Percentiles rank a stretch among this genome's conserved stretches.
phyloP scores from a whole-genome alignment of 2,797 vertebrate species.

The Danio aesculapii region DNA sequence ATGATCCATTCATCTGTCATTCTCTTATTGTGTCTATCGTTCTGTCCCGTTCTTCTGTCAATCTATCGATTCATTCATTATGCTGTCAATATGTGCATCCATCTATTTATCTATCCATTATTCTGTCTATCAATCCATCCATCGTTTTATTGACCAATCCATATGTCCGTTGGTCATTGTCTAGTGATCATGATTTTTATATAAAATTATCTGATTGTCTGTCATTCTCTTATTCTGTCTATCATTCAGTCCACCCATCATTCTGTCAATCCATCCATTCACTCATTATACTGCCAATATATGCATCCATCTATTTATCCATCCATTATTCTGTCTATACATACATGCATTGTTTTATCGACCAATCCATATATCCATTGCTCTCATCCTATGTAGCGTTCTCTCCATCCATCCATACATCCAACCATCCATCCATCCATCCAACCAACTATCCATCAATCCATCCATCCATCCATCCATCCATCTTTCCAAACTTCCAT shows the following conservation, averaged over 20 bases:
- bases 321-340: neutral
- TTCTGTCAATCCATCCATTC: neutral
- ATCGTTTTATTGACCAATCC: no score
- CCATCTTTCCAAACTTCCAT: neutral
- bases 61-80: neutral
- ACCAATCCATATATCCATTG: no score
- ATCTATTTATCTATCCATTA: neutral
- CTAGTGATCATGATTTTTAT: no score
- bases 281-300: no score
- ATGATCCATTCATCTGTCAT: no score
- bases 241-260: neutral
- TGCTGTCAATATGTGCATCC: neutral
- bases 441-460: no score
- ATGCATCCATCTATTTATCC: neutral
- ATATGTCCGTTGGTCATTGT: no score
- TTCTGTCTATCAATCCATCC: neutral
- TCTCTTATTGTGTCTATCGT: neutral
- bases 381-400: no score
- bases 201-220: no score
- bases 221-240: neutral
- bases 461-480: no score
- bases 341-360: neutral
- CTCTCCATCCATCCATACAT: no score
- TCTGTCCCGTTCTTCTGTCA: neutral
- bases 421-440: no score